Base-by-base conservation (phyloP, 2,113 vertebrate genomes). In the Tupaia tana region DNA sequence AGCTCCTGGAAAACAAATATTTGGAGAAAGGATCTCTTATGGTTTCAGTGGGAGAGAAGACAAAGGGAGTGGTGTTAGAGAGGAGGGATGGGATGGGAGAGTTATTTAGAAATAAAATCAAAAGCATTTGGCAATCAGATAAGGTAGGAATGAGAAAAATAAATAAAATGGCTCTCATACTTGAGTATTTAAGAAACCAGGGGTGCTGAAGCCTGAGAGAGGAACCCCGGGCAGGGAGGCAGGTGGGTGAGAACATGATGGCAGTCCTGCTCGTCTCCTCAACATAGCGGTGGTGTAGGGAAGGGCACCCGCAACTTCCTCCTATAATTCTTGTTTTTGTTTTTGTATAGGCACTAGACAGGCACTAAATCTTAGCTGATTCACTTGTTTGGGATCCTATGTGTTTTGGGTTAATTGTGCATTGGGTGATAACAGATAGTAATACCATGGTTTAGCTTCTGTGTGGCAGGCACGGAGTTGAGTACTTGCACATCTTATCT, bases 181-280 rank as follows among this genome's bases (percentile, higher is more conserved):
- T 27, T 13, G 20, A 66, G 16, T 9, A 52, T 24, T 12, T 15
- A 69, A 11, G 11, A 22, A 25, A 13, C 4, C 7, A 18, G 27
- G 31, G 16, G 31, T 43, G 29, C 19, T 8, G 2, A 3, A 19
- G 56, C 4, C 10, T 2, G 4, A 29, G 34, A 54, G 3, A 20
- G 13, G 66, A 6, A 6, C 2, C 12, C 6, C 25, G 14, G 58
- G 18, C 2, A 61, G 54, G 5, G 43, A 43, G 63, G 66, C 9
- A 43, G 43, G 59, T 25, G 75, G 56, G 1, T 12, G 61, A 29
- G 24, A 73, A 29, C 24, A 5, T 7, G 59, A 7, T 0, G 3
- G 14, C 0, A n/a, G 58, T 24, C 25, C 16, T 20, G 6, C 43
- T 54, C 54, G 0, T 6, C 4, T 11, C 3, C 25, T 56, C 19